Base-by-base conservation (phyloP, 2,888 invertebrate species). In the Caenorhabditis afra region DNA sequence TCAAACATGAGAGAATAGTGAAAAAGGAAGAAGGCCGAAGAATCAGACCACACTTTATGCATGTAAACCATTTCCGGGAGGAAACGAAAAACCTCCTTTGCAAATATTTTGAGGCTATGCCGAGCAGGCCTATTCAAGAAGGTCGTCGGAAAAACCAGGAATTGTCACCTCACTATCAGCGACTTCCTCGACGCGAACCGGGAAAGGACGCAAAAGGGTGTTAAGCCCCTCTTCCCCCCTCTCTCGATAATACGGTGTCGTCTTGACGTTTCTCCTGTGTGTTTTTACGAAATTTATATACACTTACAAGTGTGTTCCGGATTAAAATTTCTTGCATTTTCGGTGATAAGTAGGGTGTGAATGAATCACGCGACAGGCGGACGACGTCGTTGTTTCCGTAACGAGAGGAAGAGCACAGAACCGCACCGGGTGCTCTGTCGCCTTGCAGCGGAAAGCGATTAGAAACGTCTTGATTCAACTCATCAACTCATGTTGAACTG, bases 311-410 rank as follows among this genome's bases (percentile, higher is more conserved):
- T 23, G 71, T 50, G 71, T 71, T 55, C 62, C 39, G 64, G 62
- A 64, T 71, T 71, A 71, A 71, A 45, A 71, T 71, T 62, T 64
- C 55, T 61, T 29, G 50, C 55, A 71, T 55, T 71, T 57, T 49
- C 22, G 7, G n/a, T 5, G 59, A 53, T 29, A 29, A 3, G 49
- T n/a, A 47, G 18, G 62, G 23, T 16, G 45, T n/a, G 45, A 18
- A 44, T 58, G 23, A 53, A 59, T 68, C 68, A 68, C 59, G 45
- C 52, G 68, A 53, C 52, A n/a, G n/a, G n/a, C n/a, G n/a, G 29
- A 29, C 29, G 29, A 29, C 29, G 3, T 18, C 12, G 20, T 11
- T 41, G 7, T 41, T 41, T 11, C 41, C 41, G 41, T 14, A 8
- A 8, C 41, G 3, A 4, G 3, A 14, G 2, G 1, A 49, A 16